Percentiles rank a stretch among this genome's conserved stretches.
Conservation (phyloP, 2,113 vertebrate species). For the Onychorhynchus coronatus region DNA sequence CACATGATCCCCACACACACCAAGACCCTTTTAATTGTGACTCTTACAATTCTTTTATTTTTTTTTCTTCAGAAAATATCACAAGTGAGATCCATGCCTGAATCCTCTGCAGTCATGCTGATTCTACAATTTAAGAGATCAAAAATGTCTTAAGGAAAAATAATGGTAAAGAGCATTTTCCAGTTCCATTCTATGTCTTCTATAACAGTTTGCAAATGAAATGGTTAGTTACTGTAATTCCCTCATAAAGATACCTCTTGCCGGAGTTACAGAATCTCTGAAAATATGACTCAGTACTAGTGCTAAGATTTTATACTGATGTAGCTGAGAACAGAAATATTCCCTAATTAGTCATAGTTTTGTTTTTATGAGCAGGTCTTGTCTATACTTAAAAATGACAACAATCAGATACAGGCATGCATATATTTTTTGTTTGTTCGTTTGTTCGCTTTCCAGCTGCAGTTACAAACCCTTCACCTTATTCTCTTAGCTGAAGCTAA, state of each 20-base stretch:
- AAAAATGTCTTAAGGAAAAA: neutral
- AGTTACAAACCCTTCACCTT: neutral
- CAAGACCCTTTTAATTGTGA: neutral
- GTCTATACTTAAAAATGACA: neutral
- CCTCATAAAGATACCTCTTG: neutral
- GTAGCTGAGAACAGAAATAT: neutral
- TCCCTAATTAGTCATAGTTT: neutral
- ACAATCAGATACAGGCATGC: neutral
- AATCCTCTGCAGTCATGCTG: neutral
- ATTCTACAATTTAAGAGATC: neutral
- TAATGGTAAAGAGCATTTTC: neutral
- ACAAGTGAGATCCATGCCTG: neutral
- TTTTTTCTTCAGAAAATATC: neutral
- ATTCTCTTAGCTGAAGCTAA: neutral
- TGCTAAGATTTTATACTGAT: neutral
- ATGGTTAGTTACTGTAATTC: neutral
- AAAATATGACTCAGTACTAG: neutral
- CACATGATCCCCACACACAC: accelerated
- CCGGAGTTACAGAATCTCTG: neutral
- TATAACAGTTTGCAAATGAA: neutral
- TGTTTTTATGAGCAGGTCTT: neutral
- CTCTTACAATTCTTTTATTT: neutral
- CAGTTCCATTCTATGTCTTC: neutral
- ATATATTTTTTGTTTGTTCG: neutral
- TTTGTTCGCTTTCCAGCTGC: neutral